These are phyloP conservation scores for Seriola aureovittata DNA, from an alignment of 2,113 vertebrate genomes.

Conservation along the genomic window DNA sequence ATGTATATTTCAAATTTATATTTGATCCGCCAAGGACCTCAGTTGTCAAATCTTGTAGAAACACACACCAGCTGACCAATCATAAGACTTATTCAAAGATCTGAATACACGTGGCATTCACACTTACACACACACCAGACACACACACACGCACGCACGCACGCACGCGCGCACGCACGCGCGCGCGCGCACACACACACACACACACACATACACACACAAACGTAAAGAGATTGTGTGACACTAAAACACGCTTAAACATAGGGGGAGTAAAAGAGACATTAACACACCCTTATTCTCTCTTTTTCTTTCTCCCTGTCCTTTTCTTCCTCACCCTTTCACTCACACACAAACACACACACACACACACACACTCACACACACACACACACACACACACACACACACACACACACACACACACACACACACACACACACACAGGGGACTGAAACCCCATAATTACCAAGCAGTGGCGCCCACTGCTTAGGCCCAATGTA, in stretches of 20 bases:
- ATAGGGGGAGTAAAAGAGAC: not conserved
- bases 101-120: conserved; percentile 48
- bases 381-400: not conserved
- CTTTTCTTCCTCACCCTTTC: conserved; percentile 1
- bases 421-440: conserved; percentile 34
- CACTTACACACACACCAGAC: conserved; percentile 2
- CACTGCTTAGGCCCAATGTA: conserved; percentile 27
- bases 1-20: conserved; percentile 3
- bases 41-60: not conserved
- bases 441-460: conserved; percentile 61
- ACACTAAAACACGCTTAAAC: conserved; percentile 21
- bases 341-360: conserved; percentile 40
- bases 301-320: not conserved
- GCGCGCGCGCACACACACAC: not conserved
- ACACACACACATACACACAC: conserved; percentile 20
- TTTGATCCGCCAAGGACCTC: not conserved
- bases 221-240: not conserved
- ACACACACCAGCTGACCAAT: conserved; percentile 19
- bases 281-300: conserved; percentile 16
- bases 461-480: conserved; percentile 70
- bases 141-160: conserved; percentile 3
- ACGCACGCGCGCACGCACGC: conserved; percentile 15
- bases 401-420: conserved; percentile 27
- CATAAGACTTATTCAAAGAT: conserved; percentile 19
- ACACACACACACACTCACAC: conserved; percentile 12